Evolutionary conservation across 2,888 invertebrate genomes (phyloP), one percentile per base, ranked within the genome.

Genomic region (Herminia tarsipennalis): DNA sequence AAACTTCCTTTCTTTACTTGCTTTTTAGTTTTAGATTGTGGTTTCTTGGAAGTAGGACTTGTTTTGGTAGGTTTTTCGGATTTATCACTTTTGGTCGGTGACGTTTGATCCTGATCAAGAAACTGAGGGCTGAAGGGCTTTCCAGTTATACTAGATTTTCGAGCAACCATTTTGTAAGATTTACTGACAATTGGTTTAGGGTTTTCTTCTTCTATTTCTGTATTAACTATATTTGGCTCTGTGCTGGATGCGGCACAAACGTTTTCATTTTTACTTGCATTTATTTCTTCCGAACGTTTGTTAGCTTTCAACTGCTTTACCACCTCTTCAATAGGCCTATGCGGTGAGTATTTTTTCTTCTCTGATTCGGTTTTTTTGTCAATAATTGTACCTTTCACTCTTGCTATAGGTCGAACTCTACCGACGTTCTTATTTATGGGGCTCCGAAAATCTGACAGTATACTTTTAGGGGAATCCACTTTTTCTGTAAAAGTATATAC

Each of bases 161-260:
- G 74, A 28, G 91, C 90, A n/a, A 92, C 90, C 90, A 90, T 92
- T 78, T 90, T 91, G 61, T 91, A 90, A 10, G 91, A 90, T 64
- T 92, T 92, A 55, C 91, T 90, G 10, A 91, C 80, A 51, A 90
- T 88, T 33, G 88, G 83, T 70, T 83, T 83, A 33, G 90, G 88
- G 41, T 79, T 76, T 38, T 86, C 84, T 44, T 81, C 84, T 25
- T 82, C 79, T 56, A 72, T 77, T 39, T 78, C 73, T 46, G 57
- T 62, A 50, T 22, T 66, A 44, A 55, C 47, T 18, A 49, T 20
- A 56, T 54, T 73, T 14, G 70, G 54, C 28, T 76, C 72, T 35
- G 71, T 35, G 44, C 59, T 74, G 16, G 78, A 56, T 29, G 70
- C 50, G 20, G 52, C 42, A 46, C 61, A 65, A 52, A 52, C 47